Evolutionary conservation across 2,888 invertebrate species (phyloP).

Genomic region (Tipula lateralis): DNA sequence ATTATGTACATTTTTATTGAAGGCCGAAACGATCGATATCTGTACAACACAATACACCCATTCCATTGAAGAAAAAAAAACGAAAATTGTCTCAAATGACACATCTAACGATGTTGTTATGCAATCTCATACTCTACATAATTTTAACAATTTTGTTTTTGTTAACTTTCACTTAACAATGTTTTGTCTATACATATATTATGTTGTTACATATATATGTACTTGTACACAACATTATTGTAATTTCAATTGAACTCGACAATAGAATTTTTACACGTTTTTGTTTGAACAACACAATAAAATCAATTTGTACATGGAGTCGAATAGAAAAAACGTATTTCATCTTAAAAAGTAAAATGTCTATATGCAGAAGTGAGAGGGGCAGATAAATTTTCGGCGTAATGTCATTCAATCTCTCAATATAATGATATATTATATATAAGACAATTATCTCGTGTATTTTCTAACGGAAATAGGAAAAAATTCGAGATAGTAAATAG

Average conservation of each 20-base stretch:
- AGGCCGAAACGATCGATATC: neutral
- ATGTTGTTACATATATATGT: neutral
- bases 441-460: slow-evolving; percentile 15
- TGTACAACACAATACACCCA: neutral
- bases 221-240: neutral
- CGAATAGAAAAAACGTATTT: neutral
- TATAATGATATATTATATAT: too few relatives aligned
- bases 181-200: neutral
- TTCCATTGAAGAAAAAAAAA: neutral
- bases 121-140: neutral
- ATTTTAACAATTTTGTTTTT: neutral
- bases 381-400: neutral
- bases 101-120: neutral
- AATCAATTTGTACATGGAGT: neutral
- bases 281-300: slow-evolving; percentile 11
- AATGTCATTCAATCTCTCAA: neutral
- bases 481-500: neutral
- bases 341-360: too few relatives aligned
- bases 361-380: too few relatives aligned
- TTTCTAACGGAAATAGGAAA: neutral
- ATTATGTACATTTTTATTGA: neutral
- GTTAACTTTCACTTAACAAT: neutral
- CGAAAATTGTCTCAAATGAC: neutral
- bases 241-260: neutral
- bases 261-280: neutral